phyloP scores from a whole-genome alignment of 2,113 vertebrate genomes.

The Cochlearius cochlearius region DNA sequence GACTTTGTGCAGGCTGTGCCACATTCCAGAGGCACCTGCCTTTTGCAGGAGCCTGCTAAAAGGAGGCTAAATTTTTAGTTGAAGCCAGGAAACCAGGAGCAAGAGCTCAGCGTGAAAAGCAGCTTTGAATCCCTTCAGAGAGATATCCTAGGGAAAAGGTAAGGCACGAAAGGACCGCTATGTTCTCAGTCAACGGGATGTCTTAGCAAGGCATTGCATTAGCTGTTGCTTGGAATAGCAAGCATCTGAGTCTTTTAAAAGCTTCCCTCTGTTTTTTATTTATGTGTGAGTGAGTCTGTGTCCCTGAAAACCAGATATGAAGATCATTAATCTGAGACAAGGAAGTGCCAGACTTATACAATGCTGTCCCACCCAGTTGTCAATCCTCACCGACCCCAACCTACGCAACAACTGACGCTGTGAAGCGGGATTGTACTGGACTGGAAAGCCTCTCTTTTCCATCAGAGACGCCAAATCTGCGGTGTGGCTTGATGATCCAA shows the following conservation, averaged over 20 bases:
- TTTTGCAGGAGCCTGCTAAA: not conserved
- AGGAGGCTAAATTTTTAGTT: not conserved
- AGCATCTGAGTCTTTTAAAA: constrained; percentile 42
- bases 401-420: constrained; percentile 23
- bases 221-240: constrained; percentile 25
- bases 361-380: constrained; percentile 52
- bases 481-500: not conserved
- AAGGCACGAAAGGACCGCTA: rapidly evolving
- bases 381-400: constrained; percentile 8
- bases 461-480: not conserved
- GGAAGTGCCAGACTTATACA: constrained; percentile 11
- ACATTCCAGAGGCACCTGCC: not conserved
- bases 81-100: not conserved
- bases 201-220: not conserved
- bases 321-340: constrained; percentile 45
- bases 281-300: constrained; percentile 20
- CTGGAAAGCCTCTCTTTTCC: constrained; percentile 16
- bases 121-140: not conserved
- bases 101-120: not conserved
- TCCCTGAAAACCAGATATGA: constrained; percentile 54
- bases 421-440: not conserved
- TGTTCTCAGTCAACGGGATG: not conserved
- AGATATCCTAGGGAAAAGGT: not conserved
- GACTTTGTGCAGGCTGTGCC: not conserved
- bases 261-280: constrained; percentile 61